Percentiles rank a stretch among this genome's conserved stretches.
These are phyloP conservation scores for Stegophylla sp. DNA, from an alignment of 2,888 invertebrate genomes.

Conservation along the genomic window DNA sequence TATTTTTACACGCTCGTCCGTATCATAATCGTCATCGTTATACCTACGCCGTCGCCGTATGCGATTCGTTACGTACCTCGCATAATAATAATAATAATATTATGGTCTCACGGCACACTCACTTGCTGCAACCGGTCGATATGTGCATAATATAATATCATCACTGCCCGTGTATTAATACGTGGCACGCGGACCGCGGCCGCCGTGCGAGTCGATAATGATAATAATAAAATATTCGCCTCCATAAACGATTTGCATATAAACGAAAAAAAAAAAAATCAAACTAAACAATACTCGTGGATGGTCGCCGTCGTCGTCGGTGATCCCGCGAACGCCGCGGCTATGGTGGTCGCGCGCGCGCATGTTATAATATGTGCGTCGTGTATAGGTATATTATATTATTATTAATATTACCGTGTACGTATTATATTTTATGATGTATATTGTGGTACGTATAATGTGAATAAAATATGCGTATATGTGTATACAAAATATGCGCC, in stretches of 20 bases:
- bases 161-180: background rate
- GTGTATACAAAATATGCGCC: background rate
- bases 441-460: too few relatives aligned
- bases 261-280: slow-evolving; percentile 33
- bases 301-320: background rate
- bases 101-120: background rate
- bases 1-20: too few relatives aligned
- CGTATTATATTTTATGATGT: background rate
- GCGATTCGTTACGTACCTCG: too few relatives aligned
- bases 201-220: slow-evolving; percentile 9
- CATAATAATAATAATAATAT: too few relatives aligned
- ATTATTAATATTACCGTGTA: too few relatives aligned
- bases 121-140: slow-evolving; percentile 19
- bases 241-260: slow-evolving; percentile 52
- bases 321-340: background rate
- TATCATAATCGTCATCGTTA: too few relatives aligned
- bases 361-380: background rate
- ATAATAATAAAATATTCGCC: slow-evolving; percentile 6
- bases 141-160: slow-evolving; percentile 18
- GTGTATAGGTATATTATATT: too few relatives aligned
- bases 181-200: background rate
- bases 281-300: slow-evolving; percentile 29
- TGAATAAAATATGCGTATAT: too few relatives aligned
- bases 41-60: too few relatives aligned
- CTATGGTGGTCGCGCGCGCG: background rate